Evolutionary conservation across 2,113 vertebrate species (phyloP), one percentile per base, ranked within the genome.

Genomic region (Kryptolebias marmoratus): DNA sequence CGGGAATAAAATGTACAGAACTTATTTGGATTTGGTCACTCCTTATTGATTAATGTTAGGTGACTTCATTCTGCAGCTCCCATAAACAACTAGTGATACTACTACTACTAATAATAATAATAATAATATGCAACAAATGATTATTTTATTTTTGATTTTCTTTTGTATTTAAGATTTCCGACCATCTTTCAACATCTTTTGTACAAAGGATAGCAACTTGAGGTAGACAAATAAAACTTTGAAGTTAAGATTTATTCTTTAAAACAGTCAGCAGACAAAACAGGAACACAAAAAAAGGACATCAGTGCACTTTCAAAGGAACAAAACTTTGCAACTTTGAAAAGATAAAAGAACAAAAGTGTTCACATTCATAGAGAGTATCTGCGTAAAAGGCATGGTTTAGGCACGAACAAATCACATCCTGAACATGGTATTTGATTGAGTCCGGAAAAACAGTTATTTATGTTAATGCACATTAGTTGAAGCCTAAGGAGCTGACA

Each of bases 301-400:
- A 13, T 60, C 63, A 66, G 71, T 74, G 54, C 55, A 60, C 18
- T 45, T 28, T 60, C 18, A 53, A 27, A 74, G 28, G 15, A 64
- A 31, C 18, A 28, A 2, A 63, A 28, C 13, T 45, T 48, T 63
- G 12, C 27, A 22, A n/a, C 2, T 30, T 53, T 16, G 16, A 45
- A 16, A 2, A 45, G 6, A 56, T 13, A 10, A 54, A 10, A 44
- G 10, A 55, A 11, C 12, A 39, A 36, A 11, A 27, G 13, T 57
- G 14, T 53, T 66, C 69, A 83, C 78, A 87, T 88, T 84, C 75
- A 70, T 48, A 28, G 63, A 44, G 10, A 64, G n/a, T 5, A 14
- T 13, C 1, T 78, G 52, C 64, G 42, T 28, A 77, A 79, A 67
- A 22, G 8, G 9, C 5, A 15, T 14, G 36, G 4, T 52, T 64